Conservation (phyloP, 2,797 vertebrate genomes). For the Agapornis canus region DNA sequence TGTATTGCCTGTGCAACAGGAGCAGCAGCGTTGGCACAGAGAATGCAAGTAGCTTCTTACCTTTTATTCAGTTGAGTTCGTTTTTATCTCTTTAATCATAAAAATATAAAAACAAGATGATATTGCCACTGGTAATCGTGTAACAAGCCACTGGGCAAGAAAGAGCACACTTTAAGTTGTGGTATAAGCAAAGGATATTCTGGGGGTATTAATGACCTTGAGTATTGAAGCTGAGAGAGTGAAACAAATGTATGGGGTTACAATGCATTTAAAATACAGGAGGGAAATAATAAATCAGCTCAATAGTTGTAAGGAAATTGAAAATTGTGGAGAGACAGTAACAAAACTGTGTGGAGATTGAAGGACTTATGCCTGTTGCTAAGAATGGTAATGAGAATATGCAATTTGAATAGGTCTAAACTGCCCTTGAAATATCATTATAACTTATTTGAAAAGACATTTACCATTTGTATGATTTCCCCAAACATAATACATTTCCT, state of each 20-base stretch:
- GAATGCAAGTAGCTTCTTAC: constrained; percentile 20
- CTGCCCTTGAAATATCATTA: constrained; percentile 75
- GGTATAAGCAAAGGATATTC: constrained; percentile 58
- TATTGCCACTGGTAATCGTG: constrained; percentile 41
- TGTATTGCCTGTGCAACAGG: background rate
- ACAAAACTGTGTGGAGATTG: constrained; percentile 55
- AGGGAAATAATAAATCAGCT: constrained; percentile 72
- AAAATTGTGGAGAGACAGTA: constrained; percentile 70
- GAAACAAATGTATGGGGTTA: constrained; percentile 71
- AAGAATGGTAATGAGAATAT: constrained; percentile 67
- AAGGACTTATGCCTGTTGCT: constrained; percentile 49
- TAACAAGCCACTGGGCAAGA: constrained; percentile 69
- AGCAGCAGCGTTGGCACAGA: background rate
- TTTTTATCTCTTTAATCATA: constrained; percentile 71
- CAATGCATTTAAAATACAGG: constrained; percentile 64
- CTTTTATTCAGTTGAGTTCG: constrained; percentile 61
- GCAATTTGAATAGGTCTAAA: constrained; percentile 46
- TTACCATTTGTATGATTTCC: constrained; percentile 48
- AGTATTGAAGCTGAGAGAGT: constrained; percentile 47
- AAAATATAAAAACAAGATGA: constrained; percentile 72
- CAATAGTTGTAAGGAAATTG: constrained; percentile 71
- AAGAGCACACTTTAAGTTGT: constrained; percentile 68
- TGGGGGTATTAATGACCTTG: constrained; percentile 66
- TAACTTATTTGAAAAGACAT: constrained; percentile 65
- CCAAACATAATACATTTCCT: constrained; percentile 46